Evolutionary conservation across 2,113 vertebrate species (phyloP).

Genomic region (Anas platyrhynchos): DNA sequence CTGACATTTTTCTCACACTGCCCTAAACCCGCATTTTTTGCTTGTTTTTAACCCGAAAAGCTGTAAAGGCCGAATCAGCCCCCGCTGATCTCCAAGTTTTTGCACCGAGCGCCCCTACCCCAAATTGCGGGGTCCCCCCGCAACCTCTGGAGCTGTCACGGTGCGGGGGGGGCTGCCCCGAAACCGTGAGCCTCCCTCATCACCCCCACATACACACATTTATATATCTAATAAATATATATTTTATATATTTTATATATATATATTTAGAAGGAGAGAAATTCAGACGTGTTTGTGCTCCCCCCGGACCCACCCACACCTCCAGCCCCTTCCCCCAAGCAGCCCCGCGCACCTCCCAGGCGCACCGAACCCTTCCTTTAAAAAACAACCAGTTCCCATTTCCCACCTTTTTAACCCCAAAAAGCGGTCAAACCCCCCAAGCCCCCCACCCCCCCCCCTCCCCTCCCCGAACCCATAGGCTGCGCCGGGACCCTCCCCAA

Average conservation of each 20-base stretch:
- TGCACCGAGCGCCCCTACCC: not conserved
- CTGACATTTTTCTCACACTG: not conserved
- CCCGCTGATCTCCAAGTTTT: not conserved
- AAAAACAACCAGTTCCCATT: too few relatives aligned
- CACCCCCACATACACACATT: not conserved
- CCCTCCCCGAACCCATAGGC: too few relatives aligned
- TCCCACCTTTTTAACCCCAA: too few relatives aligned
- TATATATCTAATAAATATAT: too few relatives aligned
- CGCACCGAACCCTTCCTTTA: too few relatives aligned
- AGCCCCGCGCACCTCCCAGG: too few relatives aligned
- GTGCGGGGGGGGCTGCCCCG: not conserved
- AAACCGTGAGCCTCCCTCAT: not conserved
- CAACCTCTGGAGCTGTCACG: not conserved
- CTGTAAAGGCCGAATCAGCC: not conserved
- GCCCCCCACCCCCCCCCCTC: too few relatives aligned
- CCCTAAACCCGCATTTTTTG: not conserved
- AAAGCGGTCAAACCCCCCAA: too few relatives aligned
- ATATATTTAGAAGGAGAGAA: not conserved
- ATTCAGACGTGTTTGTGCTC: not conserved
- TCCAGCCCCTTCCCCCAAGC: not conserved
- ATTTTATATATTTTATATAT: too few relatives aligned
- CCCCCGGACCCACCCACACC: not conserved
- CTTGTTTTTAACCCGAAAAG: not conserved
- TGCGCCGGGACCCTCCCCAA: too few relatives aligned
- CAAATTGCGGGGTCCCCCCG: not conserved